Evolutionary conservation across 2,797 vertebrate species (phyloP).

Genomic region (Numenius phaeopus): DNA sequence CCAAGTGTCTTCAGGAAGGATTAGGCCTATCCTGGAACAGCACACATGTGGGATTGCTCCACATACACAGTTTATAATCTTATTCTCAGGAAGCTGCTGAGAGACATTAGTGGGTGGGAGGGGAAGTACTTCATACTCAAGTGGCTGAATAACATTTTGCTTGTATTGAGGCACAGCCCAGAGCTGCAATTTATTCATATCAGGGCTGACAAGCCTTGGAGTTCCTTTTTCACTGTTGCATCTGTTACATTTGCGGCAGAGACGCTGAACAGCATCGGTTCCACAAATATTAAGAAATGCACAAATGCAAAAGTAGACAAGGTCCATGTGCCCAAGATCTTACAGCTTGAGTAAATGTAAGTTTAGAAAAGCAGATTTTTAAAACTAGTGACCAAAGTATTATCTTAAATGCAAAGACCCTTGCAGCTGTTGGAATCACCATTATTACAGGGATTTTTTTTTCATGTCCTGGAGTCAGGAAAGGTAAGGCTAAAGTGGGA

Average conservation of each 20-base stretch:
- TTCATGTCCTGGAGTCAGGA: neutral
- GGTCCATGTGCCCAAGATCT: neutral
- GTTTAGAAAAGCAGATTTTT: neutral
- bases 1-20: neutral
- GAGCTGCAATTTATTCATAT: neutral
- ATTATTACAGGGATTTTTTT: neutral
- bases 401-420: neutral
- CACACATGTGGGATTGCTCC: neutral
- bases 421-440: neutral
- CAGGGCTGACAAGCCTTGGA: neutral
- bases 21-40: neutral
- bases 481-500: neutral
- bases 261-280: neutral
- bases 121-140: slow-evolving; percentile 14
- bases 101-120: neutral
- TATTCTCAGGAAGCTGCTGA: slow-evolving; percentile 18
- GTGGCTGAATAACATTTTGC: slow-evolving; percentile 29
- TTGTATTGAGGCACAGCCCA: neutral
- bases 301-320: neutral
- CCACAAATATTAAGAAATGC: neutral
- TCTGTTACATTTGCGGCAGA: fast-evolving
- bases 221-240: neutral
- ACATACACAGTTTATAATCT: neutral
- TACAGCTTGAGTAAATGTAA: neutral
- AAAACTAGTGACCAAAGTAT: neutral